Evolutionary conservation across 2,113 vertebrate species (phyloP).

Genomic region (Oxygymnocypris stewartii): DNA sequence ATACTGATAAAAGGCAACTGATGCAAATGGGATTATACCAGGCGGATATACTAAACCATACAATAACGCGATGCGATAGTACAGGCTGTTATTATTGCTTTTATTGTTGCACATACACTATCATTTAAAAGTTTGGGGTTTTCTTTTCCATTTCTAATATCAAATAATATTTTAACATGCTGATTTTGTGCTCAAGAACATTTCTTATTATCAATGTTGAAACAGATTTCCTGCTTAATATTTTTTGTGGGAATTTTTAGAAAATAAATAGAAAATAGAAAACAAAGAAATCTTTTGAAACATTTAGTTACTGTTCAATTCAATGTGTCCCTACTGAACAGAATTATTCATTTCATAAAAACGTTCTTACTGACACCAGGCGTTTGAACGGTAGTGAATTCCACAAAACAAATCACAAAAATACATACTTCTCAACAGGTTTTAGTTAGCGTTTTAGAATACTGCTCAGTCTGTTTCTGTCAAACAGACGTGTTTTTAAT

Average conservation of each 20-base stretch:
- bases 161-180: neutral
- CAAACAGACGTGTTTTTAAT: neutral
- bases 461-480: neutral
- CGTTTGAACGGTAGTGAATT: neutral
- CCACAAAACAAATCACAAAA: neutral
- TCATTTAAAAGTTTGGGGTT: neutral
- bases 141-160: too few relatives aligned
- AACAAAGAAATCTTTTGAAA: neutral
- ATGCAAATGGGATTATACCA: slow-evolving; percentile 25
- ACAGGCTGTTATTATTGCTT: neutral
- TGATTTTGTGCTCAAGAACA: neutral
- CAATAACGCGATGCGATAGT: neutral
- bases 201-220: too few relatives aligned
- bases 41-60: neutral
- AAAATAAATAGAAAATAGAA: neutral
- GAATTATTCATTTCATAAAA: neutral
- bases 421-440: neutral
- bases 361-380: neutral
- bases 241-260: too few relatives aligned
- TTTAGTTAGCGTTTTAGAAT: neutral
- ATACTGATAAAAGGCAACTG: slow-evolving; percentile 34
- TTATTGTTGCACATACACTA: neutral
- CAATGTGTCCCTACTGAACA: neutral
- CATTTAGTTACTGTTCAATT: neutral
- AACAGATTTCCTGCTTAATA: neutral